phyloP scores from a whole-genome alignment of 2,888 invertebrate species.

The Machimus rusticus region DNA sequence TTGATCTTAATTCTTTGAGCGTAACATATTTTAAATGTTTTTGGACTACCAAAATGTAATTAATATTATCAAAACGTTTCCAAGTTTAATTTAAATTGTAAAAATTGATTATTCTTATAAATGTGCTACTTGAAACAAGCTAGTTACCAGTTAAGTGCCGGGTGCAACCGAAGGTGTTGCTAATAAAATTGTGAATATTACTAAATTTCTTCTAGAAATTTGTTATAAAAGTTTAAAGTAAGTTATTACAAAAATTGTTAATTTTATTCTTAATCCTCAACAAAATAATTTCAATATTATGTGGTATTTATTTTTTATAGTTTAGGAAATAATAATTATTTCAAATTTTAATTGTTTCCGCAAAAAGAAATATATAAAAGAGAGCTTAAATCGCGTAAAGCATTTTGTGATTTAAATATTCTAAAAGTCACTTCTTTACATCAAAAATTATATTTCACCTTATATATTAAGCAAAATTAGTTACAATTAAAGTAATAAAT shows the following conservation, averaged over 20 bases:
- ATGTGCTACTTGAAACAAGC: background rate
- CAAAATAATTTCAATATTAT: background rate
- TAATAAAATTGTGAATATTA: background rate
- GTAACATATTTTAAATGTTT: background rate
- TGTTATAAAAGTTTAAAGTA: background rate
- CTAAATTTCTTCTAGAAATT: background rate
- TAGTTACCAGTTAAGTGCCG: background rate
- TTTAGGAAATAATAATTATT: background rate
- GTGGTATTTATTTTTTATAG: background rate
- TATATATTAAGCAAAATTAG: background rate
- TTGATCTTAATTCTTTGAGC: background rate
- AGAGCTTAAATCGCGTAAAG: background rate
- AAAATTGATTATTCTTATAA: constrained; percentile 18
- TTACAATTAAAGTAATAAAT: background rate
- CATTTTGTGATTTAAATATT: background rate
- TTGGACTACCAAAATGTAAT: background rate
- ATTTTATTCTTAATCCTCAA: too few species aligned
- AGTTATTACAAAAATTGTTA: background rate
- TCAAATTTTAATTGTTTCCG: background rate
- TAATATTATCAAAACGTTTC: background rate
- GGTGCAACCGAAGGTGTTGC: background rate
- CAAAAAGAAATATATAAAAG: too few species aligned
- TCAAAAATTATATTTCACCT: too few species aligned
- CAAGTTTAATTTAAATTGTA: background rate
- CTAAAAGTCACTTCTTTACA: too few species aligned